A percentile compares a stretch with the other conserved stretches of the same genome.
Conservation (phyloP, 2,113 vertebrate genomes). For the Suricata suricatta region DNA sequence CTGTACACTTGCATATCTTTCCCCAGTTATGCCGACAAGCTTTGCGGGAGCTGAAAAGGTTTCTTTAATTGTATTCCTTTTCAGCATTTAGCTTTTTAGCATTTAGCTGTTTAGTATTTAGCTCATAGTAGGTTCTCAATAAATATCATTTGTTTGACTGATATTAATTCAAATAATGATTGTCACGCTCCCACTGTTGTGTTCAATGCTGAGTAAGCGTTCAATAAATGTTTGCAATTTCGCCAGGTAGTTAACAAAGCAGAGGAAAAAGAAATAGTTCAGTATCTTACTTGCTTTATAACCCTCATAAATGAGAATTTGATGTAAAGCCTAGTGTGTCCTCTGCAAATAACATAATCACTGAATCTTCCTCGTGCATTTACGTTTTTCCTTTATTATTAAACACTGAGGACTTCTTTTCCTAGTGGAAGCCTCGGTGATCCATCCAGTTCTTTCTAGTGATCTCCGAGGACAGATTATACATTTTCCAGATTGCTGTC, state of each 20-base stretch:
- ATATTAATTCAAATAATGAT: neutral
- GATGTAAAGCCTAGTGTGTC: neutral
- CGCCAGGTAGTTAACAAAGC: neutral
- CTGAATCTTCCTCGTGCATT: neutral
- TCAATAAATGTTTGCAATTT: neutral
- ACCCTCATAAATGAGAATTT: neutral
- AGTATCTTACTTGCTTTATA: neutral
- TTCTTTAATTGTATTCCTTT: neutral
- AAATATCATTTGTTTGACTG: neutral
- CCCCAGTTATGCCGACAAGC: neutral
- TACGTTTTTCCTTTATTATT: neutral
- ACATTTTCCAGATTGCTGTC: slow-evolving; percentile 2
- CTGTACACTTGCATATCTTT: neutral
- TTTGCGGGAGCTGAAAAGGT: neutral
- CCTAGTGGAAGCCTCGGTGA: accelerated
- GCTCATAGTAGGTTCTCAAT: neutral
- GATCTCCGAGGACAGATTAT: neutral
- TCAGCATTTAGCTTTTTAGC: neutral
- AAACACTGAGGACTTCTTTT: neutral
- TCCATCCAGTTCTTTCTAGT: neutral
- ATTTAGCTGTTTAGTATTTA: no score
- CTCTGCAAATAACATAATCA: neutral
- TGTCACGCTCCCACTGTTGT: neutral
- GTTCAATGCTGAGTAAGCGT: neutral
- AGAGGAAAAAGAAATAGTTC: neutral